Percentiles rank a stretch among this genome's conserved stretches.
Evolutionary conservation across 2,888 invertebrate genomes (phyloP).

Genomic region (Phytoseiulus persimilis): DNA sequence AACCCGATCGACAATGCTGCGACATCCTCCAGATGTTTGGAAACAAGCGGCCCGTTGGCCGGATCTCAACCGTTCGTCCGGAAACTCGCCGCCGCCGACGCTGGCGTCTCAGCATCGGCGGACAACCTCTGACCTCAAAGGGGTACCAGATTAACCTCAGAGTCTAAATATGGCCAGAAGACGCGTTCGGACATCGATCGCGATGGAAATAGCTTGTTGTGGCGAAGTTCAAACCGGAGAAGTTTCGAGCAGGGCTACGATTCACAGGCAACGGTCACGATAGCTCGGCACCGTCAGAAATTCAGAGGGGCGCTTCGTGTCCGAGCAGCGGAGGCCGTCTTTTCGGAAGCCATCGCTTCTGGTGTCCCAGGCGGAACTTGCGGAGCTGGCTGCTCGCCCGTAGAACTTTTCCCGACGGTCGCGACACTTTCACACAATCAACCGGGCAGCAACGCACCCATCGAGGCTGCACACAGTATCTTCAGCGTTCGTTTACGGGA

Average conservation of each 20-base stretch:
- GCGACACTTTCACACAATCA: background rate
- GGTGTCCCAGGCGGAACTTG: background rate
- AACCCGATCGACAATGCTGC: background rate
- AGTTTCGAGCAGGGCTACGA: too few relatives aligned
- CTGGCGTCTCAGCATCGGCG: background rate
- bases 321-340: too few relatives aligned
- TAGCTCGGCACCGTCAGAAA: too few relatives aligned
- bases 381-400: background rate
- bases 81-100: background rate
- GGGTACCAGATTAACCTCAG: background rate
- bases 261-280: too few relatives aligned
- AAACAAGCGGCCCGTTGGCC: background rate
- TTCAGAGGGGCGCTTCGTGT: too few relatives aligned
- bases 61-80: background rate
- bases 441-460: background rate
- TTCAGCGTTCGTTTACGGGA: too few relatives aligned
- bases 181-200: background rate
- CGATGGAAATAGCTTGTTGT: background rate
- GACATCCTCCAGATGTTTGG: background rate
- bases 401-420: background rate
- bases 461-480: too few relatives aligned
- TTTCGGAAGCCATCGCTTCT: background rate
- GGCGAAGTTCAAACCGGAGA: background rate
- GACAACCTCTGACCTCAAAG: background rate
- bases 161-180: background rate